phyloP scores from a whole-genome alignment of 1,140 invertebrate genomes.

The Cherax destructor region DNA sequence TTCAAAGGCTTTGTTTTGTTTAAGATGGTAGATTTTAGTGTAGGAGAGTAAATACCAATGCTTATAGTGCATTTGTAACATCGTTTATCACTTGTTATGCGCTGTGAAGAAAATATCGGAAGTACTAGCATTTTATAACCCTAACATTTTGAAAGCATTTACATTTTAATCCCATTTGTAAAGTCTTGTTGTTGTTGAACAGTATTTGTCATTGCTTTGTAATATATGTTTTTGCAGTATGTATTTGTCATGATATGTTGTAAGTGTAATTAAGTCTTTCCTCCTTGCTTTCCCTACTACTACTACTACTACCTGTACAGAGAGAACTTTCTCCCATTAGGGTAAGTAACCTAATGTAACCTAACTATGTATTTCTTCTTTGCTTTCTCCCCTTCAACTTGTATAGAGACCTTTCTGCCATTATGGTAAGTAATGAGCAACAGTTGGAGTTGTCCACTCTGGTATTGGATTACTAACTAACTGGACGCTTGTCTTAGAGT shows the following conservation, averaged over 20 bases:
- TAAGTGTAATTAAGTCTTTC: slow-evolving; percentile 38
- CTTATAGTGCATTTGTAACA: too few relatives aligned
- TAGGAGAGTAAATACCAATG: too few relatives aligned
- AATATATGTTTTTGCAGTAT: not conserved
- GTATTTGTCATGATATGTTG: not conserved
- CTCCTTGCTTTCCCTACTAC: not conserved
- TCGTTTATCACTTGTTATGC: too few relatives aligned
- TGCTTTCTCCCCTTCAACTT: not conserved
- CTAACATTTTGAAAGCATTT: too few relatives aligned
- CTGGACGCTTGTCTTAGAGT: not conserved
- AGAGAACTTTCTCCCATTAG: slow-evolving; percentile 38
- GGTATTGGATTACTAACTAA: not conserved
- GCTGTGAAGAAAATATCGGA: too few relatives aligned
- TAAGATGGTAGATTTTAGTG: too few relatives aligned
- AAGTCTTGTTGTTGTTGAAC: too few relatives aligned
- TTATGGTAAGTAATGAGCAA: slow-evolving; percentile 18
- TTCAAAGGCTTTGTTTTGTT: too few relatives aligned
- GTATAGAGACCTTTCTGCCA: slow-evolving; percentile 38
- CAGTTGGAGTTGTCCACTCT: too few relatives aligned
- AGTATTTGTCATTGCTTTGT: too few relatives aligned
- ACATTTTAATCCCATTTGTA: too few relatives aligned
- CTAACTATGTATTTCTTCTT: slow-evolving; percentile 33
- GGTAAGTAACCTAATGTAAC: slow-evolving; percentile 9
- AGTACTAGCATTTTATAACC: too few relatives aligned
- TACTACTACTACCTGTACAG: slow-evolving; percentile 13